Conservation (phyloP, 1,140 invertebrate species). For the Doryteuthis pealeii region DNA sequence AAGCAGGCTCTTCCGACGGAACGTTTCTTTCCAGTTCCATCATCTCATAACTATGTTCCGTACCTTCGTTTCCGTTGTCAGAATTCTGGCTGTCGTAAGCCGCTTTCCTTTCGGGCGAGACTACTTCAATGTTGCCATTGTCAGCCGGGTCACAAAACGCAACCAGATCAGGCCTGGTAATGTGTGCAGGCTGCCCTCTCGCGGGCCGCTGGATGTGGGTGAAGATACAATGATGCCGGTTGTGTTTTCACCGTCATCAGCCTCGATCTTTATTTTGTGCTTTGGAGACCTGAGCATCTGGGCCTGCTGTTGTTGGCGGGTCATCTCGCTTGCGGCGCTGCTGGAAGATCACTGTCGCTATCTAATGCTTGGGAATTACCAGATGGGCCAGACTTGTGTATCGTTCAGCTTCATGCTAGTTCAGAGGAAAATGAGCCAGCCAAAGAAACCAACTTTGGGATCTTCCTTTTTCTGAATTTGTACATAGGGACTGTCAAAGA, state of each 20-base stretch:
- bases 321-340: slow-evolving; percentile 1
- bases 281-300: slow-evolving; percentile 5
- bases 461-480: slow-evolving; percentile 21
- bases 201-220: not conserved
- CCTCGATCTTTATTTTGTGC: not conserved
- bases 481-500: slow-evolving; percentile 17
- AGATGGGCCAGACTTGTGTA: not conserved
- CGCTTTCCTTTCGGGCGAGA: not conserved
- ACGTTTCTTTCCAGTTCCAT: not conserved
- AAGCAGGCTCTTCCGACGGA: not conserved
- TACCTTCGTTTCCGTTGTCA: not conserved
- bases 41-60: too few relatives aligned
- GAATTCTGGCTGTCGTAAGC: not conserved
- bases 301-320: not conserved
- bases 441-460: slow-evolving; percentile 28
- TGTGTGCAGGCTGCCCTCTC: not conserved
- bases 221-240: not conserved
- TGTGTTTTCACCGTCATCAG: not conserved
- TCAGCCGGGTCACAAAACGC: not conserved
- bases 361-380: not conserved
- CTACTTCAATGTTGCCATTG: not conserved
- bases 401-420: not conserved
- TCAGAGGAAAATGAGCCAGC: slow-evolving; percentile 23
- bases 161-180: not conserved
- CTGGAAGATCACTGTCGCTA: not conserved